A percentile compares a stretch with the other conserved stretches of the same genome.
These are phyloP conservation scores for Ceraclea dissimilis DNA, from an alignment of 2,888 invertebrate species.

Conservation along the genomic window DNA sequence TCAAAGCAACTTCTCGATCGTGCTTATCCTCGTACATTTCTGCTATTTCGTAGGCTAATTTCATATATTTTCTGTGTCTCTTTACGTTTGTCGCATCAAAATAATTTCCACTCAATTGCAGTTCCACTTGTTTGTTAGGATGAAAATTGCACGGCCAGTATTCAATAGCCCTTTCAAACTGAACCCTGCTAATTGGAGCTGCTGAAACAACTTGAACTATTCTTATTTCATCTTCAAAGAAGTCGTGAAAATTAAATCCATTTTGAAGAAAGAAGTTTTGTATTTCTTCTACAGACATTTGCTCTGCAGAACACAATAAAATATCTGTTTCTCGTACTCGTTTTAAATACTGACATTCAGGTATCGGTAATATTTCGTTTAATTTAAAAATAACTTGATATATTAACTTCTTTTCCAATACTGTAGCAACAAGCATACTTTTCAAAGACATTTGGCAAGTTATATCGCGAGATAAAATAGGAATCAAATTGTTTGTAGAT, in stretches of 20 bases:
- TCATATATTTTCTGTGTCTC: conserved; percentile 53
- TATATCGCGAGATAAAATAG: conserved; percentile 51
- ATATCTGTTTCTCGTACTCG: conserved; percentile 57
- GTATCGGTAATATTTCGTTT: conserved; percentile 52
- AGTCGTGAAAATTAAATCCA: conserved; percentile 42
- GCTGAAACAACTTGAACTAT: conserved; percentile 50
- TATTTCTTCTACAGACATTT: conserved; percentile 33
- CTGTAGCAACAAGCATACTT: conserved; percentile 53
- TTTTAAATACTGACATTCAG: conserved; percentile 63
- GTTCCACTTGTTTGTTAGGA: conserved; percentile 67
- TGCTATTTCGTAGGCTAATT: conserved; percentile 49
- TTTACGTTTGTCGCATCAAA: conserved; percentile 50
- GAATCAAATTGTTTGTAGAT: conserved; percentile 35
- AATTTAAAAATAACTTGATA: conserved; percentile 54
- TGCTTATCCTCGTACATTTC: conserved; percentile 28
- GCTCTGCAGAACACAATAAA: conserved; percentile 41
- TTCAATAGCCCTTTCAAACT: conserved; percentile 52
- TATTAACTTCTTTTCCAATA: conserved; percentile 53
- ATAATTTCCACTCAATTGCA: conserved; percentile 51
- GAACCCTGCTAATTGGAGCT: conserved; percentile 58
- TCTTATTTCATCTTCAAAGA: conserved; percentile 45
- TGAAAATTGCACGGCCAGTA: conserved; percentile 84
- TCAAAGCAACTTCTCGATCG: not conserved
- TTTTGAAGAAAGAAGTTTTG: conserved; percentile 37
- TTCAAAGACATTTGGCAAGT: conserved; percentile 41